A percentile compares a stretch with the other conserved stretches of the same genome.
Conservation (phyloP, 2,797 vertebrate species). For the Gymnothorax javanicus region DNA sequence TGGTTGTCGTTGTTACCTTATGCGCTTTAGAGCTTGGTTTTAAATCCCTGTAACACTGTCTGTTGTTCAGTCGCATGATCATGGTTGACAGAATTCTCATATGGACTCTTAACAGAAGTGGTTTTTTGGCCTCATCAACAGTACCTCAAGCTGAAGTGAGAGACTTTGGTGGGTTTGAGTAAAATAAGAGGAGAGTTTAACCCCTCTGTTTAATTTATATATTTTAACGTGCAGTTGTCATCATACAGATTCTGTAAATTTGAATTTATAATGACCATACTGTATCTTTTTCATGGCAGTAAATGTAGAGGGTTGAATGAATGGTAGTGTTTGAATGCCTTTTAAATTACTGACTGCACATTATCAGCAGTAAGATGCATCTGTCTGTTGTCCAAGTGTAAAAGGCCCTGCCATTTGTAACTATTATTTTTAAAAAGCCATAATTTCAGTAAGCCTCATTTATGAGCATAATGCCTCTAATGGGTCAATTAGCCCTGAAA, state of each 20-base stretch:
- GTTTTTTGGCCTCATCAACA: background rate
- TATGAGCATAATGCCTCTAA: slow-evolving; percentile 31
- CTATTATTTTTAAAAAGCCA: slow-evolving; percentile 22
- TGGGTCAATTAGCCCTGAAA: slow-evolving; percentile 19
- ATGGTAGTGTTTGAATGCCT: slow-evolving; percentile 37
- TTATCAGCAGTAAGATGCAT: background rate
- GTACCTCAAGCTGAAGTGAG: slow-evolving; percentile 4
- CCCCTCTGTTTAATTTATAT: slow-evolving; percentile 2
- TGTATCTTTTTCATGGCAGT: background rate
- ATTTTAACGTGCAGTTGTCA: background rate
- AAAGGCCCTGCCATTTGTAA: slow-evolving; percentile 17
- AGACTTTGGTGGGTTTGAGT: background rate
- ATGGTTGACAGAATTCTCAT: slow-evolving; percentile 69
- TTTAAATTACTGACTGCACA: background rate
- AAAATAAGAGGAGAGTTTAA: background rate
- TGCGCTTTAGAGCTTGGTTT: slow-evolving; percentile 52
- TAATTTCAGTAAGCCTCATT: slow-evolving; percentile 23
- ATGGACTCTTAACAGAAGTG: slow-evolving; percentile 55
- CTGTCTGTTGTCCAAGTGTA: slow-evolving; percentile 33
- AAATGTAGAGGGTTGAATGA: slow-evolving; percentile 31
- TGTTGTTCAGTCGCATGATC: slow-evolving; percentile 59
- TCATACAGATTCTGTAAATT: background rate
- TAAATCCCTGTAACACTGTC: slow-evolving; percentile 64
- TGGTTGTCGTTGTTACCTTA: slow-evolving; percentile 42
- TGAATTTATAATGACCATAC: background rate